Percentiles rank a stretch among this genome's conserved stretches.
Evolutionary conservation across 2,113 vertebrate species (phyloP).

Genomic region (Scalopus aquaticus): DNA sequence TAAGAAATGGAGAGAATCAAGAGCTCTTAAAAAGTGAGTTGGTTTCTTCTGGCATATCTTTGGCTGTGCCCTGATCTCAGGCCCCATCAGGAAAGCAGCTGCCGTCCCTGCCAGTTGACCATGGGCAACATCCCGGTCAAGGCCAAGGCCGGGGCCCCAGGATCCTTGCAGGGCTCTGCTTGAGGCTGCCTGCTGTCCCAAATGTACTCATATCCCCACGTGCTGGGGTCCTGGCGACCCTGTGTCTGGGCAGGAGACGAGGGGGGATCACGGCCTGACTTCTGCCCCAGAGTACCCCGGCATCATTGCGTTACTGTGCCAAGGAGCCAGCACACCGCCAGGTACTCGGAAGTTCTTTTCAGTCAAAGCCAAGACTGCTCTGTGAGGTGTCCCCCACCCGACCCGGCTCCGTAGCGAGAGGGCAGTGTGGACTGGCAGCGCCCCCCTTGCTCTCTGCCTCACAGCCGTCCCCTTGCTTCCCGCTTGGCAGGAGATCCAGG

Average conservation of each 20-base stretch:
- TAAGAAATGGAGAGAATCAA: constrained; percentile 51
- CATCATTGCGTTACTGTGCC: background rate
- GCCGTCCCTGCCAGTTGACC: background rate
- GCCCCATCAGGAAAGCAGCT: background rate
- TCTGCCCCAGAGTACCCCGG: background rate
- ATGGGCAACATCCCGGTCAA: background rate
- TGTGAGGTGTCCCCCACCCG: rapidly evolving
- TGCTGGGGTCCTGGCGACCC: background rate
- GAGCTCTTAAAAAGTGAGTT: constrained; percentile 50
- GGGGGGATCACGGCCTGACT: background rate
- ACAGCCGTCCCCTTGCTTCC: background rate
- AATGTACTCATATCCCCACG: background rate
- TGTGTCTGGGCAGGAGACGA: background rate
- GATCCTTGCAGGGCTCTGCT: background rate
- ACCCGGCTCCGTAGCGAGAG: background rate
- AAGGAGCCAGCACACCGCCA: background rate
- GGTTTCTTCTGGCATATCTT: constrained; percentile 22
- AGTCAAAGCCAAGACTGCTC: background rate
- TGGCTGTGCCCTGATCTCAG: constrained; percentile 17
- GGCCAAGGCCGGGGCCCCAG: background rate
- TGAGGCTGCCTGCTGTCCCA: background rate
- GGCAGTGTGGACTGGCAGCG: rapidly evolving
- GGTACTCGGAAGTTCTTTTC: background rate
- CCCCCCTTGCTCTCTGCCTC: background rate
- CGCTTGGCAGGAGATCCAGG: constrained; percentile 94